Percentiles rank a stretch among this genome's conserved stretches.
Evolutionary conservation across 2,888 invertebrate genomes (phyloP).

Genomic region (Tetranychus piercei): DNA sequence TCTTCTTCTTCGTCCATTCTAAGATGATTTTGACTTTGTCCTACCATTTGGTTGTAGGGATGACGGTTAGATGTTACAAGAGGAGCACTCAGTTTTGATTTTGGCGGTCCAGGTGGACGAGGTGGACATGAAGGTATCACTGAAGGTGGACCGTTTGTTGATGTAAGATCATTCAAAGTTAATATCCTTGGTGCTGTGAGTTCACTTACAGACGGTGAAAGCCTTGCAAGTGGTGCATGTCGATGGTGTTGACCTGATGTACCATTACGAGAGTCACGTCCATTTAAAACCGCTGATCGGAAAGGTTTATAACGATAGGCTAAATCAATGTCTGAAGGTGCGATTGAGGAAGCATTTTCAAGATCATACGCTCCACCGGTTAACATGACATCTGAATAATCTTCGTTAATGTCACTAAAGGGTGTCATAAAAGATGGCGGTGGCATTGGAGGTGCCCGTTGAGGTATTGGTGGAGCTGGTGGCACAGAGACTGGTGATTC

Average conservation of each 20-base stretch:
- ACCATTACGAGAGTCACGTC: slow-evolving; percentile 58
- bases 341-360: slow-evolving; percentile 90
- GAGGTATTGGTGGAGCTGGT: slow-evolving; percentile 1
- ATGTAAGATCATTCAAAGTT: slow-evolving; percentile 74
- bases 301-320: slow-evolving; percentile 70
- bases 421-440: slow-evolving; percentile 8
- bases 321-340: slow-evolving; percentile 89
- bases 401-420: slow-evolving; percentile 9
- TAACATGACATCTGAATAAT: slow-evolving; percentile 23
- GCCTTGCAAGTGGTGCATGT: slow-evolving; percentile 68
- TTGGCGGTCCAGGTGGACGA: slow-evolving; percentile 9
- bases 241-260: slow-evolving; percentile 61
- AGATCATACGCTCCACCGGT: slow-evolving; percentile 82
- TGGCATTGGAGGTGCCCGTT: neutral
- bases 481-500: slow-evolving; percentile 37
- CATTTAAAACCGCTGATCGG: slow-evolving; percentile 30
- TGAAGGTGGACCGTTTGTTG: neutral
- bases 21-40: neutral
- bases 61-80: neutral
- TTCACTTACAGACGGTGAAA: slow-evolving; percentile 70
- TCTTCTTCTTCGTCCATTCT: slow-evolving; percentile 41
- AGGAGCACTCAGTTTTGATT: neutral
- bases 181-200: slow-evolving; percentile 74
- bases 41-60: neutral
- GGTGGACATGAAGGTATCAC: slow-evolving; percentile 15